These are phyloP conservation scores for Corynorhinus townsendii DNA, from an alignment of 2,113 vertebrate genomes.

Conservation along the genomic window DNA sequence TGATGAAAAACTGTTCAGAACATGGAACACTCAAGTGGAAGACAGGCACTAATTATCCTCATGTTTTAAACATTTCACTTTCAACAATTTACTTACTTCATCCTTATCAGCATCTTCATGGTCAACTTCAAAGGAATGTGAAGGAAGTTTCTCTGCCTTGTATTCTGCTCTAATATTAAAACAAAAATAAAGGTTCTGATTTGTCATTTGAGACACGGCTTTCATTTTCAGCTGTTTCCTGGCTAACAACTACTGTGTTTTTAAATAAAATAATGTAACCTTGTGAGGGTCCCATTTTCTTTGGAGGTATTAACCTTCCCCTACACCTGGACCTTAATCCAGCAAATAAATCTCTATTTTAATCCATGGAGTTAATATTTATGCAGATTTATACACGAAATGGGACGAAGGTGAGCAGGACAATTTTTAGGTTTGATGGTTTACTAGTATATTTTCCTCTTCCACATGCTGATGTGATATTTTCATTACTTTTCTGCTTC, in stretches of 20 bases:
- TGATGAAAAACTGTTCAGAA: conserved; percentile 21
- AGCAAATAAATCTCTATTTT: neutral
- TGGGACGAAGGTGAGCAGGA: neutral
- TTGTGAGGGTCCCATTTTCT: neutral
- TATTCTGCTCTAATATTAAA: conserved; percentile 85
- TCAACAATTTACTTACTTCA: conserved; percentile 85
- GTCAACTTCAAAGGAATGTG: conserved; percentile 98
- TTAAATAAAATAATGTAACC: neutral
- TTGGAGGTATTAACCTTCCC: neutral
- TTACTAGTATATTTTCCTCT: neutral
- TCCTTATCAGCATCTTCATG: conserved; percentile 97
- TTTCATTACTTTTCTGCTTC: neutral
- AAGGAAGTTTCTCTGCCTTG: conserved; percentile 93
- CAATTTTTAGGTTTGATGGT: neutral
- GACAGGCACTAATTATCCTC: neutral
- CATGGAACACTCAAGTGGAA: neutral
- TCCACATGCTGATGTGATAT: neutral
- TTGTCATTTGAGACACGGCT: neutral
- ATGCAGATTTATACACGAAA: neutral
- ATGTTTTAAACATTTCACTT: conserved; percentile 1
- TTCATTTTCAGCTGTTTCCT: neutral
- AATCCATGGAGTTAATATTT: neutral
- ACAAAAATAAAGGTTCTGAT: conserved; percentile 4
- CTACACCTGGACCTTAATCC: neutral
- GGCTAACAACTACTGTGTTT: neutral